Evolutionary conservation across 2,888 invertebrate genomes (phyloP).

Genomic region (Piscicola geometra): DNA sequence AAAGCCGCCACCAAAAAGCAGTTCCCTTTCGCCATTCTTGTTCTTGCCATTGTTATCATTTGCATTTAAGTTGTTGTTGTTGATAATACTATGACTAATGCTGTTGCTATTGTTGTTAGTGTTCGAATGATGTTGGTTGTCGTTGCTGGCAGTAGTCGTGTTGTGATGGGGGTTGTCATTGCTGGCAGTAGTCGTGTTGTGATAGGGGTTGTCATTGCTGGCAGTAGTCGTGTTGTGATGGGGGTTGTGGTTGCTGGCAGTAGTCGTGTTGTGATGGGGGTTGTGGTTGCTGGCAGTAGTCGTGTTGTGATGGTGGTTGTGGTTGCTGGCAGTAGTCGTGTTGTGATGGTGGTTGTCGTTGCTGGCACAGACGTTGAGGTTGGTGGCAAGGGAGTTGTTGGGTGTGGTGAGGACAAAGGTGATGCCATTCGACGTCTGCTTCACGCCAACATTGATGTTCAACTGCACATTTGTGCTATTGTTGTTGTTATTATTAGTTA

Average conservation of each 20-base stretch:
- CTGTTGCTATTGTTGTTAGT: background rate
- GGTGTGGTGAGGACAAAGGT: constrained; percentile 27
- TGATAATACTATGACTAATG: too few relatives aligned
- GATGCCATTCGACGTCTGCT: constrained; percentile 22
- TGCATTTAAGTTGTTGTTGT: background rate
- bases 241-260: background rate
- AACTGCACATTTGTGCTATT: constrained; percentile 18
- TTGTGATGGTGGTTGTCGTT: constrained; percentile 21
- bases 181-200: background rate
- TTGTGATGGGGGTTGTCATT: too few relatives aligned
- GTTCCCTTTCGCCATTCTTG: background rate
- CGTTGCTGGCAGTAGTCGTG: too few relatives aligned
- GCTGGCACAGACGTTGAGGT: background rate
- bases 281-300: background rate
- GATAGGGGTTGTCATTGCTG: background rate
- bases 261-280: background rate
- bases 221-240: background rate
- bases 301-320: background rate
- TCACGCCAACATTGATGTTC: constrained; percentile 25
- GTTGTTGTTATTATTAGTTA: background rate
- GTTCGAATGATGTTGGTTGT: background rate
- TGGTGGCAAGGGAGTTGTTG: background rate
- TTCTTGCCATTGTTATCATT: too few relatives aligned
- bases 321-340: background rate
- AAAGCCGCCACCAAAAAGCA: background rate